A percentile compares a stretch with the other conserved stretches of the same genome.
phyloP scores from a whole-genome alignment of 2,797 vertebrate genomes.

The Pseudochaenichthys georgianus region DNA sequence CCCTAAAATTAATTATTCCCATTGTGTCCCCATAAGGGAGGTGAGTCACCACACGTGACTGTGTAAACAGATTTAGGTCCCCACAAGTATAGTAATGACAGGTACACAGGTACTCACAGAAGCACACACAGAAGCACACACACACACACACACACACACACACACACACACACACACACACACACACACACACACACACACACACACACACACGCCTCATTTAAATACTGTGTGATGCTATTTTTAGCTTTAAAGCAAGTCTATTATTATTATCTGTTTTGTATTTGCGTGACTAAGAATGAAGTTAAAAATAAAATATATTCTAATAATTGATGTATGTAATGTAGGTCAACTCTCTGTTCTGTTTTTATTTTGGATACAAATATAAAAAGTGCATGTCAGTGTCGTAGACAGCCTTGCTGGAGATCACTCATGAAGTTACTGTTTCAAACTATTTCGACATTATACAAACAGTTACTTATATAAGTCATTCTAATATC shows the following conservation, averaged over 20 bases:
- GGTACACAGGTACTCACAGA: too few relatives aligned
- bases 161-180: slow-evolving; percentile 1
- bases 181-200: background rate
- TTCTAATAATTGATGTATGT: too few relatives aligned
- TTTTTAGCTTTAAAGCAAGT: background rate
- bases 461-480: background rate
- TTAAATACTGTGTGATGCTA: background rate
- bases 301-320: too few relatives aligned
- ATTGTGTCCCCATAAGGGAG: too few relatives aligned
- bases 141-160: slow-evolving; percentile 1
- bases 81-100: too few relatives aligned
- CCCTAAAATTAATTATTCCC: too few relatives aligned
- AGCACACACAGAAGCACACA: too few relatives aligned
- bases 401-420: background rate
- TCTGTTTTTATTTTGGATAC: slow-evolving; percentile 3
- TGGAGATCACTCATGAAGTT: background rate
- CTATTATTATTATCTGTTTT: too few relatives aligned
- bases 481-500: background rate
- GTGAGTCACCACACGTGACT: too few relatives aligned
- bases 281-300: too few relatives aligned
- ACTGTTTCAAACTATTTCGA: background rate
- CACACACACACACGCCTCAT: background rate
- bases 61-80: too few relatives aligned
- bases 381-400: background rate
- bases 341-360: background rate